phyloP scores from a whole-genome alignment of 1,140 invertebrate genomes.

The Hypothenemus hampei region DNA sequence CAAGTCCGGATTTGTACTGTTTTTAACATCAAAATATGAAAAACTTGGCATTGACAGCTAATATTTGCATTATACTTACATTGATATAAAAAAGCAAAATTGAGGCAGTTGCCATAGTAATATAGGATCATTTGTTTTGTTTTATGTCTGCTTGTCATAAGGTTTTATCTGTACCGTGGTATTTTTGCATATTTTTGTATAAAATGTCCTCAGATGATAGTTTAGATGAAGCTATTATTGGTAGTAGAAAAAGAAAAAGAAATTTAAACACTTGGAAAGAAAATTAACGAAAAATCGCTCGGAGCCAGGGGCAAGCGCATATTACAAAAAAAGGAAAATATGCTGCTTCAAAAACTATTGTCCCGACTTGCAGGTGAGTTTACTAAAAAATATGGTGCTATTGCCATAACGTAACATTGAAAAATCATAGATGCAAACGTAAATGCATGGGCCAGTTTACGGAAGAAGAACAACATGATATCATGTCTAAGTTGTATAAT shows the following conservation, averaged over 20 bases:
- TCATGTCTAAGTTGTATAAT: conserved; percentile 20
- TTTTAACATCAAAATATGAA: no score
- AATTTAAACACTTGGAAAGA: conserved; percentile 5
- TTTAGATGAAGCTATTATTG: neutral
- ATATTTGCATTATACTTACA: no score
- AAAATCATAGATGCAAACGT: conserved; percentile 26
- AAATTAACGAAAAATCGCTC: conserved; percentile 10
- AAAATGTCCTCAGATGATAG: neutral
- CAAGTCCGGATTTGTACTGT: no score
- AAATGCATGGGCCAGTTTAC: conserved; percentile 25
- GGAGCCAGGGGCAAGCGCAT: conserved; percentile 5
- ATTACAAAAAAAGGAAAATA: conserved; percentile 11
- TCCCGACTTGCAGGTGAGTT: conserved; percentile 9
- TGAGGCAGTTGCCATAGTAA: no score
- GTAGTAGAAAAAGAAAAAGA: conserved; percentile 16
- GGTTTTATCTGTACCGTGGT: no score
- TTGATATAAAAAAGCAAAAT: no score
- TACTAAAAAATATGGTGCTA: neutral
- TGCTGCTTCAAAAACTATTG: conserved; percentile 12
- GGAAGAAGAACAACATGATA: conserved; percentile 15
- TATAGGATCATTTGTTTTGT: no score
- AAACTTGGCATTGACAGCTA: no score
- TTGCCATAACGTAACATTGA: neutral
- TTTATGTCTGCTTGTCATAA: no score
- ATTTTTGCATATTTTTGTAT: neutral